Evolutionary conservation across 1,140 invertebrate species (phyloP), one percentile per base, ranked within the genome.

Genomic region (Drosophila malerkotliana): DNA sequence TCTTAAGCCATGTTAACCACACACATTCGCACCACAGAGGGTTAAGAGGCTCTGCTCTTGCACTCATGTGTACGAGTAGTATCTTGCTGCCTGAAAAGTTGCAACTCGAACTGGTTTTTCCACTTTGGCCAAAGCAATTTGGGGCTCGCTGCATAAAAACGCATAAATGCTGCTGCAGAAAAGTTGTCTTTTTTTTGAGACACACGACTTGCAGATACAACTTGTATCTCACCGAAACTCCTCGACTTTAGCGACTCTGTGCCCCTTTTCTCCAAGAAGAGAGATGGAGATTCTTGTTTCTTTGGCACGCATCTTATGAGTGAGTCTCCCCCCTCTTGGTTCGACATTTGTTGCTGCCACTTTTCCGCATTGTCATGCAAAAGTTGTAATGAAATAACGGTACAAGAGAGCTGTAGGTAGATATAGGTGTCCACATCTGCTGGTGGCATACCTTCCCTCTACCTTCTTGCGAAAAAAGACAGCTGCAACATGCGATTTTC

Each of bases 71-170:
- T 79, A 64, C 2, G 21, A 21, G 21, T 21, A 79, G 76, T 78
- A 67, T 72, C 62, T 75, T 77, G 64, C 59, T 56, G 74, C 59
- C 59, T 21, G 2, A 76, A 76, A 76, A 74, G 68, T 73, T 77
- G 68, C 77, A 85, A 71, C 67, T 83, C 72, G 34, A 54, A 88
- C 83, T 81, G 83, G 83, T 88, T 88, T 88, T 88, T 79, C 83
- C 83, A 88, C 83, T 88, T 82, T 88, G 75, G 83, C 83, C 83
- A 88, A 88, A 83, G 83, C 83, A 88, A 87, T 88, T 88, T 88
- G 64, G 74, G 60, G 63, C 74, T 79, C 83, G 66, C 71, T 63
- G 77, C 72, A 83, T 64, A 68, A 57, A 75, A 55, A 41, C 51
- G 54, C 56, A 78, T 67, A 68, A 76, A 77, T 74, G 71, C 44